Base-by-base conservation (phyloP, 2,888 invertebrate genomes). In the Mystacides longicornis region DNA sequence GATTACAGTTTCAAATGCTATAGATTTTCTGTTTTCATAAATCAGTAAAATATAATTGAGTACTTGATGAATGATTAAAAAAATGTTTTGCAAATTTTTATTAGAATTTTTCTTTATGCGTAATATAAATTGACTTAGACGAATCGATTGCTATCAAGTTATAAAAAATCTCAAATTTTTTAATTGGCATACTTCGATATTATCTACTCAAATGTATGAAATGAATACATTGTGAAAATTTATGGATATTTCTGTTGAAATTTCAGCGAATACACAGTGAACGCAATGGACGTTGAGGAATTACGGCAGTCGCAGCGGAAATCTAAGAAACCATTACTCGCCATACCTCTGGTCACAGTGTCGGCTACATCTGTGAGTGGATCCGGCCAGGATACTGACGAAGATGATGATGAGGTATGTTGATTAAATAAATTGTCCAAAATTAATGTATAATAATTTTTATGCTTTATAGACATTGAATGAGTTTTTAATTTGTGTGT, bases 221-320 rank as follows among this genome's bases (percentile, higher is more conserved):
- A n/a, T 7, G 27, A 27, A 27, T 27, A 11, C 27, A 5, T 7
- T 27, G 27, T 5, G 27, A 27, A 27, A 27, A 27, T 7, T 27
- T 7, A 11, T 27, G 27, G 27, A 27, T 27, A 27, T 11, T 27
- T 27, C 11, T 27, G 11, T 7, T 27, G 27, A 27, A 7, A 54
- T 61, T 72, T 65, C 64, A 89, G 87, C 57, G 89, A 90, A 66
- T 93, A 89, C 67, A 89, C 88, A 66, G 89, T 93, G 42, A 91
- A 88, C 67, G 91, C 91, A 53, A 90, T 92, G 83, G 90, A 92
- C 66, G 89, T 85, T 1, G 89, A 89, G 33, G 91, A 91, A 66
- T 71, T 92, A 56, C 77, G 91, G 1, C 86, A 86, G 70, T 89
- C 87, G 0, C 80, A 86, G 65, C 75, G 88, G 1, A 80, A 85